Conservation (phyloP, 2,797 vertebrate genomes). For the Alosa sapidissima region DNA sequence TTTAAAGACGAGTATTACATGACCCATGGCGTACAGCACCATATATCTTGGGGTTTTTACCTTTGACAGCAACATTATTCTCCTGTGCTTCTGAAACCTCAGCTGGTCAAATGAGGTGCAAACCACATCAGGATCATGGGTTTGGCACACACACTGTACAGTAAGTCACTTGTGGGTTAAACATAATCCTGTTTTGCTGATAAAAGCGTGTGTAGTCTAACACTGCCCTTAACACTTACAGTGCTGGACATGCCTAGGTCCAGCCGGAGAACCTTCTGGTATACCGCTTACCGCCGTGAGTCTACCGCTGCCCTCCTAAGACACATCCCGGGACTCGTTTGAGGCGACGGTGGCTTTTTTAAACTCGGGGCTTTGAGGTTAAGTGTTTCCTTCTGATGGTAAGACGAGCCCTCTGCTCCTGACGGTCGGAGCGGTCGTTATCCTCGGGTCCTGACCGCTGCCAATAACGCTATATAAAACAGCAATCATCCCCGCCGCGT, state of each 20-base stretch:
- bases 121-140: background rate
- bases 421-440: constrained; percentile 50
- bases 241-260: background rate
- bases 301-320: constrained; percentile 39
- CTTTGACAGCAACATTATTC: background rate
- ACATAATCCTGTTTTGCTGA: background rate
- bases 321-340: constrained; percentile 41
- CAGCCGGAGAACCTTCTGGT: background rate
- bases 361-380: constrained; percentile 45
- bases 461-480: constrained; percentile 24
- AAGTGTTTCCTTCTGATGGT: constrained; percentile 44
- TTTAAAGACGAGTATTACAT: background rate
- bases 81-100: background rate
- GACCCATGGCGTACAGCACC: background rate
- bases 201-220: background rate
- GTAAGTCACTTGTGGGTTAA: background rate
- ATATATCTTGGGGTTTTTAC: background rate
- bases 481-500: background rate
- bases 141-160: background rate
- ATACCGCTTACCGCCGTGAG: constrained; percentile 32
- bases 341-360: constrained; percentile 42
- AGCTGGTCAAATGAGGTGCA: background rate
- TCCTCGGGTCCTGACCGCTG: constrained; percentile 56
- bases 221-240: background rate
- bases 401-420: constrained; percentile 52